Base-by-base conservation (phyloP, 2,113 vertebrate species). In the Rhinogobius similis region DNA sequence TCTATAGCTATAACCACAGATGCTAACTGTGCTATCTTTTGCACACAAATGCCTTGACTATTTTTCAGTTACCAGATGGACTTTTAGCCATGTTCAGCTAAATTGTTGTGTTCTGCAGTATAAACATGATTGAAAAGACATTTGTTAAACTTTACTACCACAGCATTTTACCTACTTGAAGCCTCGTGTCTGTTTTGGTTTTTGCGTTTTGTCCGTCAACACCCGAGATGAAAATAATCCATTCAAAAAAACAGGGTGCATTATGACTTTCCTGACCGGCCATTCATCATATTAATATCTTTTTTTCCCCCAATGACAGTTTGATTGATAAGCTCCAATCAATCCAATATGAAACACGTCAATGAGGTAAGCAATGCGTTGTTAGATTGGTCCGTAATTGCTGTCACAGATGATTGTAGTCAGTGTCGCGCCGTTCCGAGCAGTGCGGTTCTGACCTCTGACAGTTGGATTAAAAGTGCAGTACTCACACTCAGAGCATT, bases 391-490 rank as follows among this genome's bases (percentile, higher is more conserved):
- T 77, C 67, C 75, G 75, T 83, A 85, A 86, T 88, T 87, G 88
- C 84, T 85, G 85, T 81, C 85, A 82, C 67, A 72, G 78, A 69
- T 66, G 81, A 83, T 88, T 62, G 68, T 27, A 75, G 79, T 87
- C 83, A 72, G 68, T 53, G 77, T 62, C 73, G 74, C 67, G 52
- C 70, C 68, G 52, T 78, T 75, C 55, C 71, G 68, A 77, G 64
- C 1, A 3, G 36, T 65, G 73, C 77, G 68, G 65, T 81, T 76
- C 68, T 77, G 77, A 85, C 82, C 82, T 82, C 66, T 85, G 85
- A 87, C 88, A 90, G 71, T 83, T 85, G 82, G 87, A 86, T 89
- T 87, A 87, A 88, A 77, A 79, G 55, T 29, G 14, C 58, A 74
- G 78, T 81, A 81, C 76, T 81, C 76, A 65, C 67, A 79, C 67